Conservation (phyloP, 2,888 invertebrate genomes). For the Neoscelio sp. region DNA sequence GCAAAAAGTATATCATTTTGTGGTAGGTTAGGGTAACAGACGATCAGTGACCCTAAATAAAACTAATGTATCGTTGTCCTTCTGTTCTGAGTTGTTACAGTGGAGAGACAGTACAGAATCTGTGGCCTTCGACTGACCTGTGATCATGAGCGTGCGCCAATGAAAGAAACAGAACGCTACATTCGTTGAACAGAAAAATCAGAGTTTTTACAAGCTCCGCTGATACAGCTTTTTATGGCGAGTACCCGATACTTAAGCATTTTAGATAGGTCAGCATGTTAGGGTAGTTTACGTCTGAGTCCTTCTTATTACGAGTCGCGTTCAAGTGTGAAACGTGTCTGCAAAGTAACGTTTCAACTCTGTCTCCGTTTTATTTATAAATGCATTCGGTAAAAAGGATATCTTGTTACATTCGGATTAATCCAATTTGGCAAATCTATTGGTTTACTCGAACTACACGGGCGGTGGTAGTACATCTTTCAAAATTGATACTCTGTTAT, state of each 20-base stretch:
- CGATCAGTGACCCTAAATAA: constrained; percentile 79
- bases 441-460: too few species aligned
- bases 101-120: constrained; percentile 83
- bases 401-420: too few species aligned
- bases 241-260: constrained; percentile 78
- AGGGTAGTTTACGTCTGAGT: constrained; percentile 78
- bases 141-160: constrained; percentile 83
- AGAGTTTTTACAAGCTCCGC: constrained; percentile 81
- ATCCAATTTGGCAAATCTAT: too few species aligned
- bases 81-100: constrained; percentile 85
- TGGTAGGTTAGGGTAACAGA: constrained; percentile 76
- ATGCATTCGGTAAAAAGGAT: too few species aligned
- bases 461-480: too few species aligned
- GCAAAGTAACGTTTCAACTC: background rate
- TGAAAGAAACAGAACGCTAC: constrained; percentile 82
- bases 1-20: constrained; percentile 27
- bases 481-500: too few species aligned
- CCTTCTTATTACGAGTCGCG: constrained; percentile 78
- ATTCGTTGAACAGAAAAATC: constrained; percentile 82
- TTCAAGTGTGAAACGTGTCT: constrained; percentile 1
- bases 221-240: constrained; percentile 79
- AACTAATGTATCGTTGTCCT: constrained; percentile 84
- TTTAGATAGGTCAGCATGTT: constrained; percentile 83
- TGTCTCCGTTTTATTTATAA: too few species aligned
- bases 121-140: constrained; percentile 83